Evolutionary conservation across 2,888 invertebrate genomes (phyloP), one percentile per base, ranked within the genome.

Genomic region (Argyra leucocephala): DNA sequence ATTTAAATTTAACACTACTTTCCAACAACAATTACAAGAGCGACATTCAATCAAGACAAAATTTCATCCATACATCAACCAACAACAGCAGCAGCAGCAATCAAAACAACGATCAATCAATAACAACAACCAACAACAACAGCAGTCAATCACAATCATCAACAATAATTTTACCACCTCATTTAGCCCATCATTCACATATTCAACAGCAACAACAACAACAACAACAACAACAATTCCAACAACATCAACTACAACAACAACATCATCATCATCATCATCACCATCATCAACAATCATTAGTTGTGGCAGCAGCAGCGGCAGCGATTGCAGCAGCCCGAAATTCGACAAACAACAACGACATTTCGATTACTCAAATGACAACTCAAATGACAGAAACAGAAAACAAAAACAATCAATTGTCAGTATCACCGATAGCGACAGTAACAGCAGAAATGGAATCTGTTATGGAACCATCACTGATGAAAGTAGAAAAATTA

Each of bases 401-500:
- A 69, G 65, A 62, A 65, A 64, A 48, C 65, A 64, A 57, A 78
- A 78, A 76, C 78, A 76, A 71, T 74, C 73, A 73, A 69, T 22
- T 31, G 31, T 31, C 15, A 66, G 65, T 71, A 78, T 75, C 79
- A 80, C n/a, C n/a, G n/a, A n/a, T n/a, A n/a, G 80, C 80, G 80
- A 78, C 80, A 81, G 76, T 80, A 80, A 81, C 76, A 79, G 79
- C 73, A 70, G 63, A 23, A 23, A 22, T 22, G 31, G 31, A 31
- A 31, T 10, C 31, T 7, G 12, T 1, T 31, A 10, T 6, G 12
- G 31, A 31, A 4, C 3, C 12, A 18, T 48, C 48, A 7, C 7
- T 12, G 15, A 15, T 9, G 3, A 5, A 48, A 18, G 18, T 15
- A 18, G 48, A 48, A 48, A 48, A 48, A 15, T 5, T 61, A 37